Base-by-base conservation (phyloP, 2,888 invertebrate genomes). In the Eupithecia exiguata region DNA sequence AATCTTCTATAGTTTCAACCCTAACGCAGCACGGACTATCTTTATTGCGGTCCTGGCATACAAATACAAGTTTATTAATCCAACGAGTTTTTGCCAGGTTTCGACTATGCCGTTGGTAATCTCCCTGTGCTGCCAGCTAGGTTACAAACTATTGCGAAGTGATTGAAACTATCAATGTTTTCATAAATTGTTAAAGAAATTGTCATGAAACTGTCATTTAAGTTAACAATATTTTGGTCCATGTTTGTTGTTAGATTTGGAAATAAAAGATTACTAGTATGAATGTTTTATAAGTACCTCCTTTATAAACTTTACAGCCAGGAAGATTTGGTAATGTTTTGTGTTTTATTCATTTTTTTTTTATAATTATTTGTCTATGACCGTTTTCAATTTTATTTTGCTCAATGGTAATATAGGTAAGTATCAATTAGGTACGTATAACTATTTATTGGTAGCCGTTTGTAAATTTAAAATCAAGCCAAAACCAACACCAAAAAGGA, bases 51-150 rank as follows among this genome's bases (percentile, higher is more conserved):
- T 73, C 72, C 71, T 74, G 70, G 76, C 73, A 74, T 75, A 75
- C 75, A 71, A 78, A 79, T 83, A 79, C 78, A 80, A 77, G 76
- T 82, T 79, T 81, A 83, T 83, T 82, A 84, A 83, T 83, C 79
- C 79, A 79, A 80, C 79, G 77, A 79, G 79, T 78, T 74, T 81
- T 79, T 70, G 69, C 80, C 74, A 72, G 81, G 78, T 81, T 81
- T 72, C 77, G 79, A 80, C 74, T 70, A 74, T 76, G 78, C 83
- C 81, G 86, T 36, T n/a, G 63, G 36, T 84, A 86, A 86, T 87
- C 86, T 87, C 87, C 84, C 83, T 90, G 75, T 72, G 70, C 68
- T 72, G 69, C 75, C 72, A 70, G 25, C 71, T 73, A 18, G 40
- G 65, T 12, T 65, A n/a, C 12, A 38, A 65, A 35, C 30, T 62